A percentile compares a stretch with the other conserved stretches of the same genome.
Evolutionary conservation across 2,797 vertebrate species (phyloP).

Genomic region (Phoxinus dragarum): DNA sequence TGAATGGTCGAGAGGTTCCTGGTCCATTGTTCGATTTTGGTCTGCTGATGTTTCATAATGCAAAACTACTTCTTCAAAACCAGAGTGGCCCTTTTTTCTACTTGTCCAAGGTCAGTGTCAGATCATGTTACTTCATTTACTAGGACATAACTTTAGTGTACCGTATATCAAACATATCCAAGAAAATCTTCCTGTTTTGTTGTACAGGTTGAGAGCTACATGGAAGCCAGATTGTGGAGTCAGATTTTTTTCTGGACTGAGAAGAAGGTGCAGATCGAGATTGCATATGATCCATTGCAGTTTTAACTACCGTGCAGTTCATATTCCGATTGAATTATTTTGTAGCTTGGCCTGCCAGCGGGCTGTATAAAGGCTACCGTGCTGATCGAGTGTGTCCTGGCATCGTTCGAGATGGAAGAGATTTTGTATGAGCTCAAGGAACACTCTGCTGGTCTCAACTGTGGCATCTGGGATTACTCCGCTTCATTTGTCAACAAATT

Average conservation of each 20-base stretch:
- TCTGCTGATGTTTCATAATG: slow-evolving; percentile 82
- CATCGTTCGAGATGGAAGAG: slow-evolving; percentile 86
- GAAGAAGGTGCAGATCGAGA: slow-evolving; percentile 71
- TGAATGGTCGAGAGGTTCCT: slow-evolving; percentile 79
- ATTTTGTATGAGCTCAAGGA: slow-evolving; percentile 82
- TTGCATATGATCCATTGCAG: background rate
- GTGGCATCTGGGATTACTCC: slow-evolving; percentile 87
- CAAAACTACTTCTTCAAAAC: slow-evolving; percentile 72
- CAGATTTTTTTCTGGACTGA: slow-evolving; percentile 84
- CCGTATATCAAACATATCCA: background rate
- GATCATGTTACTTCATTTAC: background rate
- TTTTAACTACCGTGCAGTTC: background rate
- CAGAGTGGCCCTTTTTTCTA: slow-evolving; percentile 82
- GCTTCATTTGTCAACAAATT: slow-evolving; percentile 85
- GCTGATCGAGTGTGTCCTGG: slow-evolving; percentile 82
- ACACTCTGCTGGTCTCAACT: slow-evolving; percentile 85
- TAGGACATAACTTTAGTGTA: background rate
- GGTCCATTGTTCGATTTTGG: slow-evolving; percentile 85
- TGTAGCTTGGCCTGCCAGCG: slow-evolving; percentile 76
- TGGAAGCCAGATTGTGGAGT: slow-evolving; percentile 85
- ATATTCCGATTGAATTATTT: slow-evolving; percentile 46
- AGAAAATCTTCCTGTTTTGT: background rate
- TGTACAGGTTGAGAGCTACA: slow-evolving; percentile 79
- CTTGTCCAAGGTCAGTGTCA: slow-evolving; percentile 77
- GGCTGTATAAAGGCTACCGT: slow-evolving; percentile 83